phyloP scores from a whole-genome alignment of 1,140 invertebrate species.

The Polyergus mexicanus region DNA sequence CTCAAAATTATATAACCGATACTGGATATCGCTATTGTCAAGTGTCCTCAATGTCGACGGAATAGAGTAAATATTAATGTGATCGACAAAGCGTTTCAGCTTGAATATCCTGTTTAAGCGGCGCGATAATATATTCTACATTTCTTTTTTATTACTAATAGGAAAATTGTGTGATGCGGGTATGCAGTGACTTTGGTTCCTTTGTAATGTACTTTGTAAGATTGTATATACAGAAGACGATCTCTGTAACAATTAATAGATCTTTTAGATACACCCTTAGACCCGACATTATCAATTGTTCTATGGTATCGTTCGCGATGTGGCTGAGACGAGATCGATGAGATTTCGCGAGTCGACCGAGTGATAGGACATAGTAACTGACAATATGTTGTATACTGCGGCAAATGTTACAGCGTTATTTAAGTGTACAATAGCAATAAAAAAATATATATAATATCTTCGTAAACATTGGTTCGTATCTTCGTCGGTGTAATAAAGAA shows the following conservation, averaged over 20 bases:
- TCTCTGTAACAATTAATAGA: slow-evolving; percentile 46
- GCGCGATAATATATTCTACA: not conserved
- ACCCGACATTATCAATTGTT: slow-evolving; percentile 52
- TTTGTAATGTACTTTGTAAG: slow-evolving; percentile 65
- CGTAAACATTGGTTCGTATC: not conserved
- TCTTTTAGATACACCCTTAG: not conserved
- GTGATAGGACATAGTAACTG: slow-evolving; percentile 51
- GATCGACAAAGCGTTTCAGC: slow-evolving; percentile 22
- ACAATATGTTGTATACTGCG: slow-evolving; percentile 72
- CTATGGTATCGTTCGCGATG: slow-evolving; percentile 63
- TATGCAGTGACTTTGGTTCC: slow-evolving; percentile 39
- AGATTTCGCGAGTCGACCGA: slow-evolving; percentile 42
- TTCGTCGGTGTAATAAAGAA: not conserved
- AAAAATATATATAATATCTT: slow-evolving; percentile 54
- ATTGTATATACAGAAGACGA: slow-evolving; percentile 63
- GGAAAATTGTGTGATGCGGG: slow-evolving; percentile 22
- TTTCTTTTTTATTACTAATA: slow-evolving; percentile 19
- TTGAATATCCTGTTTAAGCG: not conserved
- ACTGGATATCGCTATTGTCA: not conserved
- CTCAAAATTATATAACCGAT: slow-evolving; percentile 17
- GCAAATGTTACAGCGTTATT: slow-evolving; percentile 78
- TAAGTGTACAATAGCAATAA: slow-evolving; percentile 80
- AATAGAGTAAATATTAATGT: slow-evolving; percentile 22
- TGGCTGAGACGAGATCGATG: slow-evolving; percentile 42
- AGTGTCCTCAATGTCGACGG: slow-evolving; percentile 5